phyloP scores from a whole-genome alignment of 2,113 vertebrate species.

The Aramus guarauna region DNA sequence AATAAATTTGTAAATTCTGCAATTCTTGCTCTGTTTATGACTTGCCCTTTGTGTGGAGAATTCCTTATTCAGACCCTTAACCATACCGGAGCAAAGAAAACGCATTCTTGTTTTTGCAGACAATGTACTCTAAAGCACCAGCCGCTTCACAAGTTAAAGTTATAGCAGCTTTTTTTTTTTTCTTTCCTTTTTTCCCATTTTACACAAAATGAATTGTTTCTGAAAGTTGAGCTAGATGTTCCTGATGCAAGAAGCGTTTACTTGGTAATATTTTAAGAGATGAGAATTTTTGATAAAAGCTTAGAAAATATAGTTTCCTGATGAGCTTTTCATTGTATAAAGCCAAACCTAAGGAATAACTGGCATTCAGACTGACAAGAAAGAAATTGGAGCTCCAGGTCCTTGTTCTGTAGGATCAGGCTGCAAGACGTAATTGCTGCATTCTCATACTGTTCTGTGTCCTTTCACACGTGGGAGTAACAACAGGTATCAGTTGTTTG shows the following conservation, averaged over 20 bases:
- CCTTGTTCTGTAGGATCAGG: background rate
- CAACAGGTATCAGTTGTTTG: background rate
- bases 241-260: background rate
- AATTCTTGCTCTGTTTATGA: background rate
- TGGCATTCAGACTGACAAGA: background rate
- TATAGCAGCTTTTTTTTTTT: background rate
- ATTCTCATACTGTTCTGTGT: background rate
- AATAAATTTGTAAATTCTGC: background rate
- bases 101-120: background rate
- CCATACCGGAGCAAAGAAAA: background rate
- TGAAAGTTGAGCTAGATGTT: background rate
- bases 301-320: background rate
- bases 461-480: background rate
- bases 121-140: background rate
- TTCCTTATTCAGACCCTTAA: background rate
- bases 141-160: background rate
- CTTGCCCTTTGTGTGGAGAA: background rate
- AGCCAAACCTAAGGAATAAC: background rate
- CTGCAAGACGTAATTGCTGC: background rate
- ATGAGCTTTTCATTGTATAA: background rate
- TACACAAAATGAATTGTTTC: background rate
- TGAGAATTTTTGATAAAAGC: background rate
- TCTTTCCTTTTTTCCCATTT: too few relatives aligned
- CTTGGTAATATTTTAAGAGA: background rate
- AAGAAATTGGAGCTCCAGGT: background rate